Percentiles rank a stretch among this genome's conserved stretches.
These are phyloP conservation scores for Papilio demoleus DNA, from an alignment of 2,888 invertebrate species.

Conservation along the genomic window DNA sequence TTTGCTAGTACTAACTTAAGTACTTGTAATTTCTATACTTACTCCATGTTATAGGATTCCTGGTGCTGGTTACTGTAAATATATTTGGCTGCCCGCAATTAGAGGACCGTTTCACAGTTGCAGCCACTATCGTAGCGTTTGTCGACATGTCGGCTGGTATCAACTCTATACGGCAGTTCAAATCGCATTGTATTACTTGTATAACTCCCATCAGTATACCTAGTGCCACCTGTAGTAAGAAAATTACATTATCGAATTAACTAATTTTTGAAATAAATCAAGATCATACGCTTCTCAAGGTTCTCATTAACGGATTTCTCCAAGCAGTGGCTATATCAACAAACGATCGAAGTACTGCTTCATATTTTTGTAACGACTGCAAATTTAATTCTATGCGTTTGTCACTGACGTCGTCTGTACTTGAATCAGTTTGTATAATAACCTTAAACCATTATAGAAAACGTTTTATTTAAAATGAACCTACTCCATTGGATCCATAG, in stretches of 20 bases:
- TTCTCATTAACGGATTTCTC: too few relatives aligned
- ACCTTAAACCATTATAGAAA: neutral
- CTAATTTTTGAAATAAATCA: too few relatives aligned
- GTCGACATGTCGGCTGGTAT: neutral
- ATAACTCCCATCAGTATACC: neutral
- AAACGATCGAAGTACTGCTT: too few relatives aligned
- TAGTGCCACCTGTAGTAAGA: neutral
- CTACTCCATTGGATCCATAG: neutral
- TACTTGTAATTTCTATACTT: too few relatives aligned
- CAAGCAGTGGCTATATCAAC: too few relatives aligned
- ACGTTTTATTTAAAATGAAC: neutral
- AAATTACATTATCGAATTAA: neutral
- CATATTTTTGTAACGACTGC: too few relatives aligned
- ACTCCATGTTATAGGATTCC: neutral
- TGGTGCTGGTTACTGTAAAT: neutral
- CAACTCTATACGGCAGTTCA: neutral
- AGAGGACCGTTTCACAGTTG: neutral
- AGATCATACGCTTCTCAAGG: too few relatives aligned
- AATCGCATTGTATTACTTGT: neutral
- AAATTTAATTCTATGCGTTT: too few relatives aligned
- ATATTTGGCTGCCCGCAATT: neutral
- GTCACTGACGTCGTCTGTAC: too few relatives aligned
- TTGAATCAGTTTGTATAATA: too few relatives aligned
- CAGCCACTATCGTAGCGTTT: constrained; percentile 6
- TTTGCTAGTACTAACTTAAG: too few relatives aligned